These are phyloP conservation scores for Hephaestus fuliginosus DNA, from an alignment of 2,797 vertebrate genomes.

Conservation along the genomic window DNA sequence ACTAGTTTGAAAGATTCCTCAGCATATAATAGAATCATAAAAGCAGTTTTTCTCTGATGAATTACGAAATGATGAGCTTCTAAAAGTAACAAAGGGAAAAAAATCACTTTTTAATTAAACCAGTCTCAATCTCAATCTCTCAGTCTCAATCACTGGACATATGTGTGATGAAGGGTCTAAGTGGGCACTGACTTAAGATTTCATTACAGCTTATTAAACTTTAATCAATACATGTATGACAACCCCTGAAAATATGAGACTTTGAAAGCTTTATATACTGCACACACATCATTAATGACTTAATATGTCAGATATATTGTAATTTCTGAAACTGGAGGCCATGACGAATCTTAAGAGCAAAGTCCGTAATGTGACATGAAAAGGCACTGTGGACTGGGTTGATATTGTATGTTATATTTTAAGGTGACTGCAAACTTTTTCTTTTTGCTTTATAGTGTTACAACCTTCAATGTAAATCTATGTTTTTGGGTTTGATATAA, in stretches of 20 bases:
- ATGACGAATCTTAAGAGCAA: not conserved
- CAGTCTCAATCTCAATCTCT: not conserved
- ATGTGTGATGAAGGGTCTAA: not conserved
- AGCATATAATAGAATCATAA: no score
- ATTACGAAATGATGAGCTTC: not conserved
- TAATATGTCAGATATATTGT: not conserved
- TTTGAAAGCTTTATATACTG: not conserved
- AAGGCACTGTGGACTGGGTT: not conserved
- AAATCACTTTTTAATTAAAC: not conserved
- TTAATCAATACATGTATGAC: not conserved
- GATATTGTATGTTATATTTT: no score
- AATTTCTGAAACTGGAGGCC: not conserved
- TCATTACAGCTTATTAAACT: not conserved
- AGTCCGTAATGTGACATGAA: not conserved
- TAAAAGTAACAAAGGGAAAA: not conserved
- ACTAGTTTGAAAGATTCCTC: no score
- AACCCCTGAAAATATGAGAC: not conserved
- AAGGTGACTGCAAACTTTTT: no score
- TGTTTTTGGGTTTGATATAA: not conserved
- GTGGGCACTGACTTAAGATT: no score
- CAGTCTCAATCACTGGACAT: not conserved
- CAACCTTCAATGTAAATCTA: not conserved
- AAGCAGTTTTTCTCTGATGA: no score
- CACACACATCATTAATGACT: not conserved
- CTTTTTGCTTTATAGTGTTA: not conserved